Evolutionary conservation across 2,888 invertebrate genomes (phyloP), one percentile per base, ranked within the genome.

Genomic region (Trichogramma dendrolimi): DNA sequence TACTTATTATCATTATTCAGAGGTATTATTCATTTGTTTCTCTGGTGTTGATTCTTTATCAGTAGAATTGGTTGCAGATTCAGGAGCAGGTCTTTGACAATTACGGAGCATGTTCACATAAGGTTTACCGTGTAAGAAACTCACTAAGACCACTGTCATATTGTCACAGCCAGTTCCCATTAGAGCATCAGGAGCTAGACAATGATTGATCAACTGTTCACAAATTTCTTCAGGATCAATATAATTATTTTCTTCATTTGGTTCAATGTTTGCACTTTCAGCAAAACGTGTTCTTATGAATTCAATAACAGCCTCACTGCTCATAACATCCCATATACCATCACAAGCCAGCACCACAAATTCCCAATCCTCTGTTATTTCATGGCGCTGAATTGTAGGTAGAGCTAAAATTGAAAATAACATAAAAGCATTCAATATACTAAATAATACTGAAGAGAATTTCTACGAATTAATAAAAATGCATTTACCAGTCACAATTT

Each of bases 271-370:
- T 10, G 63, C 53, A 4, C 69, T 51, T 5, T 71, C 71, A 2
- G 72, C 72, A 60, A 99, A 85, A 48, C 93, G 87, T 62, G 86
- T 84, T 55, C 96, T 87, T 63, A 97, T 90, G 82, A 95, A 98
- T 58, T 91, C 86, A 50, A 95, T 85, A 53, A 96, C 98, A 80
- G 97, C 96, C 83, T 93, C 90, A 79, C 94, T 97, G 55, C 89
- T 91, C 83, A 99, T 85, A 39, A 98, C 98, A 80, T 99, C 99
- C 98, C 99, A 99, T 70, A 99, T 98, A 40, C 99, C 99, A 79
- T 99, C 99, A 79, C 98, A 99, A 0, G 98, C 99, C 71, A 99
- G 83, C 46, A 99, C 87, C 60, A 98, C 85, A 78, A 99, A 99
- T 82, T 99, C 97, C 89, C 94, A 94, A 66, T 96, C 93, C n/a